Evolutionary conservation across 2,113 vertebrate species (phyloP).

Genomic region (Variabilichromis moorii): DNA sequence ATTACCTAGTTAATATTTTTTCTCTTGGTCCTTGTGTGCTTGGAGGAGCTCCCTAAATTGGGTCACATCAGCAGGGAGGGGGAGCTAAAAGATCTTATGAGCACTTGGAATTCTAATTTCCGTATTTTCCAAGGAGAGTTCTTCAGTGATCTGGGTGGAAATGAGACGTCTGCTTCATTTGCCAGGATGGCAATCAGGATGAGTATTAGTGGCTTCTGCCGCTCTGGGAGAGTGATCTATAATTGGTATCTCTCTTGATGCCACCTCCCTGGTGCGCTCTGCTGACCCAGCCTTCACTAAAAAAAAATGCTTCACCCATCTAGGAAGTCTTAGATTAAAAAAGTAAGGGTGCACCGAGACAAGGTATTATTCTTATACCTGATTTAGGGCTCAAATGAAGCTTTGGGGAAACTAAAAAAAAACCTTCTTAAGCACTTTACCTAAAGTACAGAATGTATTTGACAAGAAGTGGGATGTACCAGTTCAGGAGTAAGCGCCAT

Average conservation of each 20-base stretch:
- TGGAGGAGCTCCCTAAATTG: conserved; percentile 36
- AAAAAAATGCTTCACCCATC: conserved; percentile 10
- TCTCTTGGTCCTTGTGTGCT: not conserved
- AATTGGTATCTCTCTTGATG: conserved; percentile 55
- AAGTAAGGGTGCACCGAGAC: not conserved
- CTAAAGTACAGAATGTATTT: not conserved
- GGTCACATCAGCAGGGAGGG: conserved; percentile 40
- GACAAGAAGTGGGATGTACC: not conserved
- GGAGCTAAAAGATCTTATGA: not conserved
- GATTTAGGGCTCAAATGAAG: not conserved
- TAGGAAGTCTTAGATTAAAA: not conserved
- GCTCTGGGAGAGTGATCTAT: conserved; percentile 46
- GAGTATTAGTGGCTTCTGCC: conserved; percentile 42
- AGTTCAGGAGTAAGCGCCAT: not conserved
- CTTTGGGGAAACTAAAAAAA: not conserved
- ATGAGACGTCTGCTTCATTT: conserved; percentile 51
- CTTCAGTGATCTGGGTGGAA: conserved; percentile 57
- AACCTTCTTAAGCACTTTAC: not conserved
- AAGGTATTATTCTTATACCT: not conserved
- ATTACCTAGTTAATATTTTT: not conserved
- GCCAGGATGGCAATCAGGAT: conserved; percentile 43
- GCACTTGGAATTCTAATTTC: conserved; percentile 48
- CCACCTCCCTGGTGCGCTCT: not conserved
- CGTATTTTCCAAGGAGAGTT: conserved; percentile 57
- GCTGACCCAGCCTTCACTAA: conserved; percentile 39